Percentiles rank a stretch among this genome's conserved stretches.
These are phyloP conservation scores for Leucania comma DNA, from an alignment of 2,888 invertebrate genomes.

Conservation along the genomic window DNA sequence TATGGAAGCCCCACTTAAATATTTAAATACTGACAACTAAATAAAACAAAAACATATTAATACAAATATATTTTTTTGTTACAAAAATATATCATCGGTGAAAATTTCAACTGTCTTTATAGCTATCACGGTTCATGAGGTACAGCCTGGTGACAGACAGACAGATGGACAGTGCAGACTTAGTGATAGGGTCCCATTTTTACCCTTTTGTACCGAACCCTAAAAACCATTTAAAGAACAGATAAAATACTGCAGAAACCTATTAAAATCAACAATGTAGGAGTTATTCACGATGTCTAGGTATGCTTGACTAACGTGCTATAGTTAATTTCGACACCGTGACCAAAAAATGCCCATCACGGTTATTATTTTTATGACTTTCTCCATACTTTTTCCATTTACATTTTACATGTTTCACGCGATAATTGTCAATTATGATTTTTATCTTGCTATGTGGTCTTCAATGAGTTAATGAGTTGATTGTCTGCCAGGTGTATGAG, in stretches of 20 bases:
- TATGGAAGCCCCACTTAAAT: too few species aligned
- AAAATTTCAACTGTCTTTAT: too few species aligned
- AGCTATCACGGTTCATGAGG: too few species aligned
- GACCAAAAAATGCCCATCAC: constrained; percentile 52
- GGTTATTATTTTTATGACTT: constrained; percentile 57
- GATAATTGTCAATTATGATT: constrained; percentile 49
- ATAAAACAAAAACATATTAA: too few species aligned
- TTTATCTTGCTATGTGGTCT: constrained; percentile 32
- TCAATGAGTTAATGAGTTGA: not conserved
- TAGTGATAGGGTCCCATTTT: too few species aligned
- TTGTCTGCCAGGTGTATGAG: not conserved
- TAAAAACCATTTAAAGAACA: constrained; percentile 25
- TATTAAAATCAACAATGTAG: constrained; percentile 42
- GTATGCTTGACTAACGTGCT: constrained; percentile 35
- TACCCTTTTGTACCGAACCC: not conserved
- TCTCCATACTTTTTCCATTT: constrained; percentile 57
- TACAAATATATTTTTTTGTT: too few species aligned
- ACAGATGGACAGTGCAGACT: too few species aligned
- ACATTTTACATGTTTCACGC: constrained; percentile 43
- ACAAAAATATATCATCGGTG: too few species aligned
- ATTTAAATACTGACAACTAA: too few species aligned
- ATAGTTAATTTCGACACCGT: constrained; percentile 57
- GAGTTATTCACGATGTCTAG: constrained; percentile 33
- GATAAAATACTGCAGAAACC: constrained; percentile 22
- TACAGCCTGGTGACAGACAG: too few species aligned